Percentiles rank a stretch among this genome's conserved stretches.
Conservation (phyloP, 2,797 vertebrate genomes). For the Aulostomus chinensis region DNA sequence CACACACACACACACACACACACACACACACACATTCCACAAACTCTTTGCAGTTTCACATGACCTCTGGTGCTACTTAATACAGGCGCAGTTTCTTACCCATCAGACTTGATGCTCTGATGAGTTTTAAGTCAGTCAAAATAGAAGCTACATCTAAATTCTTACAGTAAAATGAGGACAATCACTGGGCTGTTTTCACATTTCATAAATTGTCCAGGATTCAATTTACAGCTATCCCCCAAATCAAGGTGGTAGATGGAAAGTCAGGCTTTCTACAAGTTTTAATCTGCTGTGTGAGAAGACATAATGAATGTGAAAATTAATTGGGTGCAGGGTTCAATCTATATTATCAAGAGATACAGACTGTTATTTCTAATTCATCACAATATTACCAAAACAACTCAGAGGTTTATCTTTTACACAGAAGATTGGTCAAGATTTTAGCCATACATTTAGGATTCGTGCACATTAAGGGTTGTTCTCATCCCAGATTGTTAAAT, state of each 20-base stretch:
- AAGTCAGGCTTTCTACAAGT: background rate
- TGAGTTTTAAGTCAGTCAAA: background rate
- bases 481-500: too few species aligned
- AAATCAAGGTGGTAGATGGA: background rate
- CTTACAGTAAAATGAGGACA: background rate
- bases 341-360: background rate
- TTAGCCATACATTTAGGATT: too few species aligned
- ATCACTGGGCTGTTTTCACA: background rate
- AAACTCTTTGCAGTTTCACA: too few species aligned
- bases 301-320: background rate
- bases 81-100: too few species aligned
- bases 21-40: too few species aligned
- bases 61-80: too few species aligned
- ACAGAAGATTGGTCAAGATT: too few species aligned
- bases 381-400: background rate
- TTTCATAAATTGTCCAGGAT: background rate
- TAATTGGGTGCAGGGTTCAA: background rate
- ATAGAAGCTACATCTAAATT: background rate
- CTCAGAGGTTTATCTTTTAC: background rate
- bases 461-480: too few species aligned
- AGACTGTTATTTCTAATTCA: background rate
- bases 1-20: too few species aligned
- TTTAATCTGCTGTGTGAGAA: background rate
- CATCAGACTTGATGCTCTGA: background rate
- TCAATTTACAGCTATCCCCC: background rate